phyloP scores from a whole-genome alignment of 2,888 invertebrate genomes.

The Sisyra nigra region DNA sequence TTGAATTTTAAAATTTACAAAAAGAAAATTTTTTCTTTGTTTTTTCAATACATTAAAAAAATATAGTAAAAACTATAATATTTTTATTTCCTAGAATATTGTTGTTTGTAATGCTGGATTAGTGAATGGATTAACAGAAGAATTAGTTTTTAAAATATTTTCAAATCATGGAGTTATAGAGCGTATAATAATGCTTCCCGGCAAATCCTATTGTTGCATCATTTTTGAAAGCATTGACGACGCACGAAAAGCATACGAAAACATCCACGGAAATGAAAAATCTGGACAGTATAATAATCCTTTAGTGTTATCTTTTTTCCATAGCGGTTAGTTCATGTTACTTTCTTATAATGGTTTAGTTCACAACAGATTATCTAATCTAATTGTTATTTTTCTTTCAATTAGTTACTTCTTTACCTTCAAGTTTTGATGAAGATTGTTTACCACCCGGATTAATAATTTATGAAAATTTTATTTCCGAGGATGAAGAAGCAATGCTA shows the following conservation, averaged over 20 bases:
- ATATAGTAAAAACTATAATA: no score
- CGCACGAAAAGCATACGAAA: slow-evolving; percentile 37
- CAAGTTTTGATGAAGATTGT: slow-evolving; percentile 18
- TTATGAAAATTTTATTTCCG: slow-evolving; percentile 51
- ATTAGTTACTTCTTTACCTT: neutral
- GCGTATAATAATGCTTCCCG: slow-evolving; percentile 51
- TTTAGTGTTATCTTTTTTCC: slow-evolving; percentile 48
- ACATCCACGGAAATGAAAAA: slow-evolving; percentile 40
- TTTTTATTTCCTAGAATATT: slow-evolving; percentile 41
- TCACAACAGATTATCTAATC: neutral
- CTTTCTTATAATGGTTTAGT: neutral
- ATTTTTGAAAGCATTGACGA: slow-evolving; percentile 33
- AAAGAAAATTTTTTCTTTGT: no score
- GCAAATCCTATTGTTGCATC: slow-evolving; percentile 70
- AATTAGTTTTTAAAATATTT: slow-evolving; percentile 38
- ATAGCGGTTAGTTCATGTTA: slow-evolving; percentile 33
- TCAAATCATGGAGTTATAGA: slow-evolving; percentile 34
- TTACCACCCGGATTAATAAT: slow-evolving; percentile 55
- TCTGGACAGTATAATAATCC: slow-evolving; percentile 39
- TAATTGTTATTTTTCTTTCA: neutral
- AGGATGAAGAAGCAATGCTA: slow-evolving; percentile 46
- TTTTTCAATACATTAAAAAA: no score
- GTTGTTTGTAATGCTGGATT: slow-evolving; percentile 78
- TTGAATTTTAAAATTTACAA: no score
- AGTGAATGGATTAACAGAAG: slow-evolving; percentile 58